Percentiles rank a stretch among this genome's conserved stretches.
Conservation (phyloP, 2,888 invertebrate species). For the Drosophila peninsularis region DNA sequence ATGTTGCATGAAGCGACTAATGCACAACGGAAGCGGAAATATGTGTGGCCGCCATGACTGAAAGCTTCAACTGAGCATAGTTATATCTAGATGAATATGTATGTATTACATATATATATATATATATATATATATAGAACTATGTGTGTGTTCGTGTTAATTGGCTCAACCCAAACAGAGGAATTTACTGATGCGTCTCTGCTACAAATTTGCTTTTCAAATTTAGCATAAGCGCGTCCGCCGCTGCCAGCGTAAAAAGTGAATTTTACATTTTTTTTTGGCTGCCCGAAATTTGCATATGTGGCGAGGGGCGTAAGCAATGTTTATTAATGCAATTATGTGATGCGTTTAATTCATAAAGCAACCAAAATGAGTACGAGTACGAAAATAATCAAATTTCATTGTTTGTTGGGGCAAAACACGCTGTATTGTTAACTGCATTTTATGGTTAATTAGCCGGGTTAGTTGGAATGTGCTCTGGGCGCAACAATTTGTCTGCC, state of each 20-base stretch:
- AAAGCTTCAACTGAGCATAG: slow-evolving; percentile 8
- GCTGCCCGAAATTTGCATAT: slow-evolving; percentile 43
- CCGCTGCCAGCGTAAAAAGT: background rate
- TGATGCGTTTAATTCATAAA: slow-evolving; percentile 57
- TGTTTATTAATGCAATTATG: slow-evolving; percentile 54
- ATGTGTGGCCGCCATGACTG: slow-evolving; percentile 60
- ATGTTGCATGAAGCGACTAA: slow-evolving; percentile 65
- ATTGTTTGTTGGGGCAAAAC: slow-evolving; percentile 12
- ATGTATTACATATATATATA: background rate
- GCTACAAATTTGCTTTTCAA: slow-evolving; percentile 61
- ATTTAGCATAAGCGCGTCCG: slow-evolving; percentile 36
- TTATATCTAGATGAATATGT: background rate
- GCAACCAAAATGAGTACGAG: slow-evolving; percentile 21
- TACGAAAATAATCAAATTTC: slow-evolving; percentile 9
- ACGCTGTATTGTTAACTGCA: slow-evolving; percentile 59
- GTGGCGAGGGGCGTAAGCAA: slow-evolving; percentile 17
- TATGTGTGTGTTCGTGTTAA: slow-evolving; percentile 35
- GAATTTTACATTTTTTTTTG: background rate
- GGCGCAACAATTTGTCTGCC: slow-evolving; percentile 28
- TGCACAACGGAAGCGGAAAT: slow-evolving; percentile 79
- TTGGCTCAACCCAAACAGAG: slow-evolving; percentile 47
- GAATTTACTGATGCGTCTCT: slow-evolving; percentile 54
- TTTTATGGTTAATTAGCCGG: slow-evolving; percentile 68
- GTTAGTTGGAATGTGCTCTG: slow-evolving; percentile 28
- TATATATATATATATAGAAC: background rate